These are phyloP conservation scores for Epirrita christyi DNA, from an alignment of 2,888 invertebrate genomes.

Conservation along the genomic window DNA sequence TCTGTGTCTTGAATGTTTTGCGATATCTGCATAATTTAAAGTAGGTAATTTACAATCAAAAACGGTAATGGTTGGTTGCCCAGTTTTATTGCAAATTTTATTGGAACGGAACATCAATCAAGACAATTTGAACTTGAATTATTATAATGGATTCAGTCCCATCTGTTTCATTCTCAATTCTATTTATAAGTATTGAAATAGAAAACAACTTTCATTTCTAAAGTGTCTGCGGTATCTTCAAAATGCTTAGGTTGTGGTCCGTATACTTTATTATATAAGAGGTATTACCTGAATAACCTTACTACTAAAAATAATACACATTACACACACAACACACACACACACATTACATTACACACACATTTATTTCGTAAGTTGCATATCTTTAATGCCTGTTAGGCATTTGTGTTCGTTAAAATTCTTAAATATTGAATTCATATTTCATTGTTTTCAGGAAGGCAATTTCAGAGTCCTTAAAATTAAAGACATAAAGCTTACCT, in stretches of 20 bases:
- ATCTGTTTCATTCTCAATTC: neutral
- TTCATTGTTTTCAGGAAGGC: neutral
- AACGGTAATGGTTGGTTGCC: slow-evolving; percentile 4
- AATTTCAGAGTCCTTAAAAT: neutral
- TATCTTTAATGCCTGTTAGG: neutral
- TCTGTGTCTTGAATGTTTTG: too few relatives aligned
- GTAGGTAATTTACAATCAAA: neutral
- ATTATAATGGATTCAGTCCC: slow-evolving; percentile 10
- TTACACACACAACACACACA: too few relatives aligned
- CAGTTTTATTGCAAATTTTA: slow-evolving; percentile 16
- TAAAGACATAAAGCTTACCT: neutral
- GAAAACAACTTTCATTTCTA: too few relatives aligned
- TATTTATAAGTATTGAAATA: too few relatives aligned
- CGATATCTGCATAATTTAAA: neutral
- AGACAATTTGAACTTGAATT: slow-evolving; percentile 11
- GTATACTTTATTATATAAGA: too few relatives aligned
- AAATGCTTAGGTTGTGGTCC: too few relatives aligned
- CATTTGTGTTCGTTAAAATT: neutral
- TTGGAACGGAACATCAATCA: slow-evolving; percentile 4
- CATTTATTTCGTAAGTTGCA: neutral
- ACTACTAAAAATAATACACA: too few relatives aligned
- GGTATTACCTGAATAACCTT: too few relatives aligned
- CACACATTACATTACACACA: too few relatives aligned
- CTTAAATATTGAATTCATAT: neutral
- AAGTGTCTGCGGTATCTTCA: too few relatives aligned